These are phyloP conservation scores for Sycophaga agraensis DNA, from an alignment of 1,140 invertebrate species.

Conservation along the genomic window DNA sequence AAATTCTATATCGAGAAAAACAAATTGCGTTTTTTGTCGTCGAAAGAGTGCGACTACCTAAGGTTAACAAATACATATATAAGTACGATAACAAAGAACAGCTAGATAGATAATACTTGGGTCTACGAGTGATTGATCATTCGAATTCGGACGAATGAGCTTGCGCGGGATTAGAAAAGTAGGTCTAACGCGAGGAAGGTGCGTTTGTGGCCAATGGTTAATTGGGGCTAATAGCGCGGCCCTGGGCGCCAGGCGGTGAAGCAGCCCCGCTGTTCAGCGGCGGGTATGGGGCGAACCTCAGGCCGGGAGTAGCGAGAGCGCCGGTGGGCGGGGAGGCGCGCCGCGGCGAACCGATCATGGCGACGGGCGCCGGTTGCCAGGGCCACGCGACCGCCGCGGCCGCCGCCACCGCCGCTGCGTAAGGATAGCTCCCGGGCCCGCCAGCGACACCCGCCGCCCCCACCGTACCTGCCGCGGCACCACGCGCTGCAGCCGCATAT, in stretches of 20 bases:
- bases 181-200: not conserved
- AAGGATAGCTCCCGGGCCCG: not conserved
- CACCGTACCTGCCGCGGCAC: slow-evolving; percentile 41
- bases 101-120: too few species aligned
- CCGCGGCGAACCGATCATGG: slow-evolving; percentile 33
- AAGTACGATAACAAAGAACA: too few species aligned
- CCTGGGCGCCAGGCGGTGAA: slow-evolving; percentile 28
- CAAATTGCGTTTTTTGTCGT: too few species aligned
- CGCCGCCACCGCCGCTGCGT: slow-evolving; percentile 31
- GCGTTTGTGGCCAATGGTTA: not conserved
- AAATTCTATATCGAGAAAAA: too few species aligned
- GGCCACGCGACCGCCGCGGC: slow-evolving; percentile 44
- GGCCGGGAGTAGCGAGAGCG: slow-evolving; percentile 33
- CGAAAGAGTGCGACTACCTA: too few species aligned
- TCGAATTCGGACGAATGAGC: too few species aligned
- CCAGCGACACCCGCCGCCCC: not conserved
- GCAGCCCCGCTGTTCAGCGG: slow-evolving; percentile 38
- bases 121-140: too few species aligned
- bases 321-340: slow-evolving; percentile 47
- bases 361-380: slow-evolving; percentile 46
- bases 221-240: not conserved
- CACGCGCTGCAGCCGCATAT: slow-evolving; percentile 40
- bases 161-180: too few species aligned
- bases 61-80: too few species aligned
- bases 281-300: slow-evolving; percentile 53